Evolutionary conservation across 2,797 vertebrate genomes (phyloP).

Genomic region (Echeneis naucrates): DNA sequence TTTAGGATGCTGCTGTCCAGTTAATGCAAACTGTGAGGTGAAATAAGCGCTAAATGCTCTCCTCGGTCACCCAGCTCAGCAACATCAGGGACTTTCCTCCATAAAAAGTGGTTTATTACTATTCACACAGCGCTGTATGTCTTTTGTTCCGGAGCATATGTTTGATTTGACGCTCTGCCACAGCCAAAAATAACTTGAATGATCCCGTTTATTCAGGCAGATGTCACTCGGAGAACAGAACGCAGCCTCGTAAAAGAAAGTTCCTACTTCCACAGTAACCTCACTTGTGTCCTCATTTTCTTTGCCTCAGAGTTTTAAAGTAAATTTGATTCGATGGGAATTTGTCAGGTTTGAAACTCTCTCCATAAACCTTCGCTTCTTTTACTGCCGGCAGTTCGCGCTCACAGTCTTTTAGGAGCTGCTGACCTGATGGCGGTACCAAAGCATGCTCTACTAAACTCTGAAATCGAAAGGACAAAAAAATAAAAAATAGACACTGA

Average conservation of each 20-base stretch:
- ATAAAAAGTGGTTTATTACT: background rate
- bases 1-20: slow-evolving; percentile 17
- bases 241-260: slow-evolving; percentile 44
- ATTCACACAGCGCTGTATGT: slow-evolving; percentile 14
- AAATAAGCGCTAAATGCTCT: slow-evolving; percentile 22
- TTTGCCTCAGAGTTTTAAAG: background rate
- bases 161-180: slow-evolving; percentile 41
- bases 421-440: slow-evolving; percentile 13
- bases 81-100: slow-evolving; percentile 2
- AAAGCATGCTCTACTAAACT: slow-evolving; percentile 31
- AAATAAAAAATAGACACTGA: slow-evolving; percentile 5
- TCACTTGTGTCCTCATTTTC: slow-evolving; percentile 29
- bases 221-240: slow-evolving; percentile 1
- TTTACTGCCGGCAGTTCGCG: slow-evolving; percentile 8
- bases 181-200: slow-evolving; percentile 54
- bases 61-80: background rate
- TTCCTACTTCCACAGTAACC: slow-evolving; percentile 67
- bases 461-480: slow-evolving; percentile 7
- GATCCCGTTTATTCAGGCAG: slow-evolving; percentile 19
- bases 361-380: slow-evolving; percentile 5
- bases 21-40: slow-evolving; percentile 2
- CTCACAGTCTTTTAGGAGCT: slow-evolving; percentile 14
- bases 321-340: slow-evolving; percentile 5
- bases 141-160: slow-evolving; percentile 27
- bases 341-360: slow-evolving; percentile 17